A percentile compares a stretch with the other conserved stretches of the same genome.
phyloP scores from a whole-genome alignment of 2,888 invertebrate genomes.

The Drosophila limbata region DNA sequence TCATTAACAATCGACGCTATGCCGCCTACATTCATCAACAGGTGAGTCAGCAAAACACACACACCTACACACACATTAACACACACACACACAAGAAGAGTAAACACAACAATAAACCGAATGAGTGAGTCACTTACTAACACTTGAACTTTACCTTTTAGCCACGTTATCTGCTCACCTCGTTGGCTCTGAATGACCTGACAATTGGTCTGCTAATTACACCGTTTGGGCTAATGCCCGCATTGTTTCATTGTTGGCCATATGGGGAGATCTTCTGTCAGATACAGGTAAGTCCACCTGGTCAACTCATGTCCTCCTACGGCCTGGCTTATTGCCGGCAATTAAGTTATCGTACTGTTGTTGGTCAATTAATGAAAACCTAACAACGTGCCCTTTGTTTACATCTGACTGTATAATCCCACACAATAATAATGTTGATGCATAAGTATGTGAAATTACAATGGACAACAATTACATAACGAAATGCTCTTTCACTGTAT shows the following conservation, averaged over 20 bases:
- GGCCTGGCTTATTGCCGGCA: constrained; percentile 14
- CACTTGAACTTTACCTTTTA: constrained; percentile 83
- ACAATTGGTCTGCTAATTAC: constrained; percentile 94
- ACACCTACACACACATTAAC: not conserved
- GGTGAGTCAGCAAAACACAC: constrained; percentile 86
- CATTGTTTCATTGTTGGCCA: constrained; percentile 95
- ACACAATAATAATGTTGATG: not conserved
- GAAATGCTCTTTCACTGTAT: not conserved
- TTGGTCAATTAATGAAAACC: constrained; percentile 27
- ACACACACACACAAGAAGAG: not conserved
- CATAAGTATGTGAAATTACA: not conserved
- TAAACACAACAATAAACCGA: not conserved
- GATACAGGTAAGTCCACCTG: constrained; percentile 90
- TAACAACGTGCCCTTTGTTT: constrained; percentile 11
- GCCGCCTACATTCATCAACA: constrained; percentile 95
- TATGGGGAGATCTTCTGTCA: constrained; percentile 96
- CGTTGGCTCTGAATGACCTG: constrained; percentile 94
- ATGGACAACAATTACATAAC: not conserved
- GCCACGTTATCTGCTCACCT: constrained; percentile 95
- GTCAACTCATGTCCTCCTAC: not conserved
- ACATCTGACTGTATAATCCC: not conserved
- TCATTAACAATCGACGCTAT: constrained; percentile 93
- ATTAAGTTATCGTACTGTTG: constrained; percentile 35
- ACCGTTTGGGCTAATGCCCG: constrained; percentile 93
- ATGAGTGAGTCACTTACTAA: constrained; percentile 10